These are phyloP conservation scores for Anarrhichthys ocellatus DNA, from an alignment of 2,113 vertebrate genomes.

Conservation along the genomic window DNA sequence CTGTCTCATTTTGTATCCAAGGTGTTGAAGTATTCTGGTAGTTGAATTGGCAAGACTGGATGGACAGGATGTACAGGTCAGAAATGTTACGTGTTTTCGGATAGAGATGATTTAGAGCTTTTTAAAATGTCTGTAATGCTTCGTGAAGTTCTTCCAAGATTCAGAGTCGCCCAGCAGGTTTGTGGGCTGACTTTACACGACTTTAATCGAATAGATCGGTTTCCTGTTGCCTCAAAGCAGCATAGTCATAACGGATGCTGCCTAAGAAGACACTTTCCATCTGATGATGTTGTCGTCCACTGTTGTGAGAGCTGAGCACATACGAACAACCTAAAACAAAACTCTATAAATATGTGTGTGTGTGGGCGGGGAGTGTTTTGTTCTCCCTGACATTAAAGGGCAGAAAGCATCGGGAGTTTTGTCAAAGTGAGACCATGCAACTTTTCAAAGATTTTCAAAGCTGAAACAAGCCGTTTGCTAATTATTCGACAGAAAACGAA, in stretches of 20 bases:
- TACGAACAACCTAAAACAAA: constrained; percentile 29
- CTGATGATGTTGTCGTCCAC: not conserved
- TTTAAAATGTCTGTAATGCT: not conserved
- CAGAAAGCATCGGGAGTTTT: constrained; percentile 19
- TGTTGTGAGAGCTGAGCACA: constrained; percentile 18
- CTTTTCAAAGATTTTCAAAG: not conserved
- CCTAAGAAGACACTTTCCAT: not conserved
- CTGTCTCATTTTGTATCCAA: not conserved
- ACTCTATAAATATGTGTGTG: constrained; percentile 41
- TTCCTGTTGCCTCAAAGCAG: not conserved
- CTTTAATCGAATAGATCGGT: constrained; percentile 31
- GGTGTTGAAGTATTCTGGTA: constrained; percentile 29
- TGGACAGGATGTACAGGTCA: constrained; percentile 23
- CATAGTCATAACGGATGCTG: not conserved
- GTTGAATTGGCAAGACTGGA: constrained; percentile 20
- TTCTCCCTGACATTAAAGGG: constrained; percentile 34
- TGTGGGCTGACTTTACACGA: constrained; percentile 10
- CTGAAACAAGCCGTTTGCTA: not conserved
- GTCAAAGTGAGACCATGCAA: not conserved
- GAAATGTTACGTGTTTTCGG: constrained; percentile 42
- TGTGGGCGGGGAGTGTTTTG: constrained; percentile 42
- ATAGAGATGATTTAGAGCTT: constrained; percentile 29
- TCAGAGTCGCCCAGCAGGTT: constrained; percentile 45
- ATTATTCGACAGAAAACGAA: not conserved
- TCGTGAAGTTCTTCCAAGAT: constrained; percentile 8